phyloP scores from a whole-genome alignment of 1,140 invertebrate species.

The Heterodera schachtii region DNA sequence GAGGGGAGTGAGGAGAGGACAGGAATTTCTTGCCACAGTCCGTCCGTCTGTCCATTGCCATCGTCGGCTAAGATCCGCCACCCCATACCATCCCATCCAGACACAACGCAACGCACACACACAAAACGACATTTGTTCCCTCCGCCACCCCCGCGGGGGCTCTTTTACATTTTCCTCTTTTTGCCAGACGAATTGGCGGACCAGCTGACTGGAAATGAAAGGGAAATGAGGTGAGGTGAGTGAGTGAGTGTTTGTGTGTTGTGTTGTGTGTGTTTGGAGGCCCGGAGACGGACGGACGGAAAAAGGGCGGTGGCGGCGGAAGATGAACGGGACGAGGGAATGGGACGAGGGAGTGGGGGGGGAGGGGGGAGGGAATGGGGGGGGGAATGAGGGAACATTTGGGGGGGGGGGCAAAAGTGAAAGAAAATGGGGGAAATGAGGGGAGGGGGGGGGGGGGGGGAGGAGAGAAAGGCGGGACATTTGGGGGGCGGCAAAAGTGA shows the following conservation, averaged over 20 bases:
- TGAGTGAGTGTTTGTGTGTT: not conserved
- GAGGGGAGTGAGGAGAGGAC: not conserved
- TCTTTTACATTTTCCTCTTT: not conserved
- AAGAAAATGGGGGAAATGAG: not conserved
- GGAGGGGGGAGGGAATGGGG: too few relatives aligned
- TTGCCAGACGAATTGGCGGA: constrained; percentile 3
- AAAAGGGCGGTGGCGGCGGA: not conserved
- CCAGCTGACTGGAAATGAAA: not conserved
- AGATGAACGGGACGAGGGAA: not conserved
- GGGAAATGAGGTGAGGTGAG: not conserved
- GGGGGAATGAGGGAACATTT: not conserved
- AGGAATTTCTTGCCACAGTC: not conserved
- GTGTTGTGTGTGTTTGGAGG: too few relatives aligned
- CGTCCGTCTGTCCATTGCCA: too few relatives aligned
- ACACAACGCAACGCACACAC: not conserved
- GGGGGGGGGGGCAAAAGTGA: too few relatives aligned
- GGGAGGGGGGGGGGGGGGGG: too few relatives aligned
- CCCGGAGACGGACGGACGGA: not conserved
- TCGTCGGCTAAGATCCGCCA: too few relatives aligned
- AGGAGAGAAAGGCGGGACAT: not conserved
- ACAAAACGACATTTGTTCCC: not conserved
- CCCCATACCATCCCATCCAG: not conserved
- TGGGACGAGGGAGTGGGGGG: not conserved
- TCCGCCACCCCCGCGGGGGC: too few relatives aligned
- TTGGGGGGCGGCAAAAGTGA: too few relatives aligned